These are phyloP conservation scores for Scyliorhinus canicula DNA, from an alignment of 2,797 vertebrate genomes.

Conservation along the genomic window DNA sequence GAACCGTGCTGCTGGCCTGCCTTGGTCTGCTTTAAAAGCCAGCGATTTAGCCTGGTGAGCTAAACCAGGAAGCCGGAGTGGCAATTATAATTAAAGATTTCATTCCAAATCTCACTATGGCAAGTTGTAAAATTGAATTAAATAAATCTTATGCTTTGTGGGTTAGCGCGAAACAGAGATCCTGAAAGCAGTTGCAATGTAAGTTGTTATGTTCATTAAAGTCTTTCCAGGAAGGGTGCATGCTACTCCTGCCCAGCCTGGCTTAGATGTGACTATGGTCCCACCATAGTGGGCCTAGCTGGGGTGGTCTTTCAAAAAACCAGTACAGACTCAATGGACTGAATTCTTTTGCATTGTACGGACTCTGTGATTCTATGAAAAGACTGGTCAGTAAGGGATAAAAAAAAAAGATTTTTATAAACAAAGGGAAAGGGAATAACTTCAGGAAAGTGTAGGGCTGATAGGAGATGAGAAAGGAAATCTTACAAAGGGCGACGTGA, in stretches of 20 bases:
- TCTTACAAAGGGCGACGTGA: background rate
- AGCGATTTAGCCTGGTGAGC: too few relatives aligned
- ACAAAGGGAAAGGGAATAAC: background rate
- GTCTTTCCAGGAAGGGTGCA: background rate
- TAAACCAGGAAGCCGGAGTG: too few relatives aligned
- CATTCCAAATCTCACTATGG: background rate
- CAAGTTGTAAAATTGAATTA: background rate
- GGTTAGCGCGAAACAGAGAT: background rate
- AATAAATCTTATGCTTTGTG: background rate
- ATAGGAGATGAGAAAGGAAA: background rate
- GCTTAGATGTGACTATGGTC: background rate
- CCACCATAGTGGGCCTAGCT: too few relatives aligned
- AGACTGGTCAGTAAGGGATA: background rate
- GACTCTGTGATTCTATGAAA: background rate
- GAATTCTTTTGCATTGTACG: too few relatives aligned
- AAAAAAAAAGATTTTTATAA: background rate
- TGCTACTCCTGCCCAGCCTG: background rate
- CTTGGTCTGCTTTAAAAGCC: too few relatives aligned
- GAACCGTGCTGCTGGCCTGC: too few relatives aligned
- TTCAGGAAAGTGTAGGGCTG: too few relatives aligned
- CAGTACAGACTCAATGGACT: too few relatives aligned
- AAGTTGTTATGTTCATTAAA: background rate
- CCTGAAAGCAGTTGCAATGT: background rate
- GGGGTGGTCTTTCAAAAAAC: too few relatives aligned
- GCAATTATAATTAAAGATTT: background rate